These are phyloP conservation scores for Troides helena DNA, from an alignment of 2,888 invertebrate species.

Conservation along the genomic window DNA sequence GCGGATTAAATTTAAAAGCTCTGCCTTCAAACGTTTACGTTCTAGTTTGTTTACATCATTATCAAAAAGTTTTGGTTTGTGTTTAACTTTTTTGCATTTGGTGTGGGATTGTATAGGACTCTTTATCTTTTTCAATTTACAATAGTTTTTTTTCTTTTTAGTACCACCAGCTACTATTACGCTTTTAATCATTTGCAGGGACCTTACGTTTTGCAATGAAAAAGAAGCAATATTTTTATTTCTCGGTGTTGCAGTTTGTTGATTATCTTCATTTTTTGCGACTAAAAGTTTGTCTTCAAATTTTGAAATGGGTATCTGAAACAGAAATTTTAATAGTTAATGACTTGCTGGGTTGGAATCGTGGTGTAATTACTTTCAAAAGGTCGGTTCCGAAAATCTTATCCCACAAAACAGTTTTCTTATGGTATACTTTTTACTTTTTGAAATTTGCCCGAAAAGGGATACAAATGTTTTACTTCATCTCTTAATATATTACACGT, in stretches of 20 bases:
- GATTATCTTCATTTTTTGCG: background rate
- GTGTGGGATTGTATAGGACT: background rate
- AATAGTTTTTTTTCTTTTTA: constrained; percentile 2
- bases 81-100: constrained; percentile 10
- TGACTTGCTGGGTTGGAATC: too few relatives aligned
- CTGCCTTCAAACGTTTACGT: constrained; percentile 10
- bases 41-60: background rate
- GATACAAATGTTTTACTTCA: too few relatives aligned
- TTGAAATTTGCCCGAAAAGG: too few relatives aligned
- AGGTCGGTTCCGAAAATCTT: too few relatives aligned
- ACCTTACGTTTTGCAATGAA: constrained; percentile 2
- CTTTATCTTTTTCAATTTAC: constrained; percentile 1
- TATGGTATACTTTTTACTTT: too few relatives aligned
- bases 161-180: background rate
- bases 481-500: too few relatives aligned
- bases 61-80: background rate
- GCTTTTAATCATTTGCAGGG: constrained; percentile 14
- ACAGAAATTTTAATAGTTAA: background rate
- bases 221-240: background rate
- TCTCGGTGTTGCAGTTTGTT: background rate
- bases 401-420: too few relatives aligned
- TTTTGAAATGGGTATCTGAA: constrained; percentile 9
- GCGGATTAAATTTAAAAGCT: constrained; percentile 12
- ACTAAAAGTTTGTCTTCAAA: constrained; percentile 1
- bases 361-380: too few relatives aligned